Base-by-base conservation (phyloP, 2,797 vertebrate species). In the Alcedo atthis region DNA sequence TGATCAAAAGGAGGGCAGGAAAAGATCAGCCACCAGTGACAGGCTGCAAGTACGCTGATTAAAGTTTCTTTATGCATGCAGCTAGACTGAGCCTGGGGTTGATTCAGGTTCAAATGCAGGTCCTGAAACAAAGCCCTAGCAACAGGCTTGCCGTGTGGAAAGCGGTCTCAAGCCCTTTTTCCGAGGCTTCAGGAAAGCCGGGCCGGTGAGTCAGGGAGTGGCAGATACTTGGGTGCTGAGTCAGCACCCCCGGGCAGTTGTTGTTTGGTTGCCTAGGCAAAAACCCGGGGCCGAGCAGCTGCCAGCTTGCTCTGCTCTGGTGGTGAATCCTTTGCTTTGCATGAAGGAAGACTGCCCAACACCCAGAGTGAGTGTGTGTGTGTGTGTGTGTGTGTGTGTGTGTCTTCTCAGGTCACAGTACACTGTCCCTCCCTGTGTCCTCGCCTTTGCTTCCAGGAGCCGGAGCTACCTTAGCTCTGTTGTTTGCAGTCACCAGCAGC, bases 21-120 rank as follows among this genome's bases (percentile, higher is more conserved):
- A 33, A 33, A 89, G 54, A 59, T 80, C 78, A 89, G 89, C 69
- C 69, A 40, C 86, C 33, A 35, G 75, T 2, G 6, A 40, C 79
- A 71, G 75, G 88, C 85, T 87, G 92, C 82, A 73, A 79, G 71
- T n/a, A 17, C 5, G 75, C 84, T 66, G 87, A 90, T 93, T 91
- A 95, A 68, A 71, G 77, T 70, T 53, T 80, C 77, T 86, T 45
- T 49, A 45, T 70, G 67, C 57, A 3, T 14, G 32, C 46, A 21
- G 62, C 54, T 69, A 58, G 43, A 26, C 53, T 63, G 77, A 76
- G 78, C 46, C 81, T 54, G 63, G 81, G 64, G 51, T 78, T 69
- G 68, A 7, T 43, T 40, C 55, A 24, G 66, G 43, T 85, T 87
- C 59, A 57, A 15, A 35, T 3, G 13, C 53, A 64, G 67, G 51